Conservation (phyloP, 37 sponge, comb jelly and placozoan species). For the Ianthella basta region DNA sequence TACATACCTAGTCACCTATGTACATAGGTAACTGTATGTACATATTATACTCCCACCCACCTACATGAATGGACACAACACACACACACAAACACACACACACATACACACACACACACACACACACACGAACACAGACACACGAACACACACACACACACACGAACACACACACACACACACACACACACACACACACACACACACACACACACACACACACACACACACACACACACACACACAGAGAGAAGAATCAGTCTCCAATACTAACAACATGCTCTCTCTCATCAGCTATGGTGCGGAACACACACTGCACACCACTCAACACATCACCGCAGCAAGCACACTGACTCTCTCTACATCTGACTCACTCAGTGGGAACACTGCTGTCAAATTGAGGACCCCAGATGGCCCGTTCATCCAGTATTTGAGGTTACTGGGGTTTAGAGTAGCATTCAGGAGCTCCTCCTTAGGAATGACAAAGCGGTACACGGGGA, state of each 20-base stretch:
- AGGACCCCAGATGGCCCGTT: conserved; percentile 77
- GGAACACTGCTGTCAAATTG: conserved; percentile 75
- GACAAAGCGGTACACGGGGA: conserved; percentile 51
- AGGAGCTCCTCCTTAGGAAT: conserved; percentile 67
- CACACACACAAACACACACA: no score
- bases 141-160: no score
- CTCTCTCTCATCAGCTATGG: no score
- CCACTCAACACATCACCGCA: no score
- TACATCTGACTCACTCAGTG: conserved; percentile 37
- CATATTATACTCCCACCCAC: no score
- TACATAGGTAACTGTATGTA: no score
- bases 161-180: conserved; percentile 3
- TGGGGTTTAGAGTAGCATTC: conserved; percentile 64
- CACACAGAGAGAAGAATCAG: conserved; percentile 14
- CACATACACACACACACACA: no score
- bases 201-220: conserved; percentile 18
- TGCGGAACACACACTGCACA: no score
- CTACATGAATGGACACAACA: no score
- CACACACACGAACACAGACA: no score
- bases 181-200: background rate
- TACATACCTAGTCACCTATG: no score
- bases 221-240: conserved; percentile 29
- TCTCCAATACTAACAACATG: no score
- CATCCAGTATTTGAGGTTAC: conserved; percentile 64
- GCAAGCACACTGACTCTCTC: conserved; percentile 1